A percentile compares a stretch with the other conserved stretches of the same genome.
These are phyloP conservation scores for Dryadula phaetusa DNA, from an alignment of 2,888 invertebrate species.

Conservation along the genomic window DNA sequence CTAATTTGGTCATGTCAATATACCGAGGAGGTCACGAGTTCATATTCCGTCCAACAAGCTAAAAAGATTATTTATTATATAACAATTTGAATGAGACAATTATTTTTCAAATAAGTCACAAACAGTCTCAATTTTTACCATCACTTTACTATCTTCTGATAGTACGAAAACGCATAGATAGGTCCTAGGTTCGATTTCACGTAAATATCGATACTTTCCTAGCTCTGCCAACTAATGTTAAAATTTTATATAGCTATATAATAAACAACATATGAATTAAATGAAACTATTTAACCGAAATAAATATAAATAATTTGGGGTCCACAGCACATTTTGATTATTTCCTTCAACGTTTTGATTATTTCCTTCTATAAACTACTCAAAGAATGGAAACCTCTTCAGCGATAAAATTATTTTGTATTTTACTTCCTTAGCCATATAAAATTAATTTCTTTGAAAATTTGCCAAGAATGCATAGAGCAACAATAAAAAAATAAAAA, in stretches of 20 bases:
- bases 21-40: not conserved
- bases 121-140: slow-evolving; percentile 20
- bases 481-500: no score
- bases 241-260: not conserved
- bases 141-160: not conserved
- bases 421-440: no score
- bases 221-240: no score
- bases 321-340: no score
- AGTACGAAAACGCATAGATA: not conserved
- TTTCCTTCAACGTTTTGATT: no score
- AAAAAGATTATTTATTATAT: not conserved
- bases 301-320: no score
- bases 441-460: no score
- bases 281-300: not conserved
- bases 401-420: no score
- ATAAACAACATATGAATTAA: not conserved
- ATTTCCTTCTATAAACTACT: no score
- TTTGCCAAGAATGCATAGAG: no score
- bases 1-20: slow-evolving; percentile 5
- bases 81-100: slow-evolving; percentile 3
- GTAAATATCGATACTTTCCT: no score
- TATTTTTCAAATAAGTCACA: slow-evolving; percentile 15
- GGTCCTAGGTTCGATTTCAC: not conserved
- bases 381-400: no score
- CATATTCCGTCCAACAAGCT: not conserved